These are phyloP conservation scores for Tinea trinotella DNA, from an alignment of 2,888 invertebrate genomes.

Conservation along the genomic window DNA sequence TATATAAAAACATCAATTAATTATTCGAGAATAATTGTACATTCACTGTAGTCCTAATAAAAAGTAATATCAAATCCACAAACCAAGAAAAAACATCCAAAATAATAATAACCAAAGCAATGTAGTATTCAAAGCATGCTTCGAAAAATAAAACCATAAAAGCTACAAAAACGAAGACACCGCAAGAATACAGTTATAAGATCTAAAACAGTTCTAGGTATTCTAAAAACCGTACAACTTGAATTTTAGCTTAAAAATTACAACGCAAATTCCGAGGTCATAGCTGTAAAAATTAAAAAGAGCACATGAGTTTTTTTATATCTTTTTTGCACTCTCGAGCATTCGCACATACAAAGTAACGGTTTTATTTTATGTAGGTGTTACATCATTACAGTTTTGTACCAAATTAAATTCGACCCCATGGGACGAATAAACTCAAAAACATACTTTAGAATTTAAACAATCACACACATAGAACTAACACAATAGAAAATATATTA, in stretches of 20 bases:
- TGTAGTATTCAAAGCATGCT: background rate
- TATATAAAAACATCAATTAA: too few relatives aligned
- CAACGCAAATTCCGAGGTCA: conserved; percentile 14
- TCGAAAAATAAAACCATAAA: background rate
- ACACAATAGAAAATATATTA: too few relatives aligned
- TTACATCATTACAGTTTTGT: background rate
- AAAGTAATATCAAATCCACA: too few relatives aligned
- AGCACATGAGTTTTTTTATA: conserved; percentile 28
- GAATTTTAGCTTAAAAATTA: background rate
- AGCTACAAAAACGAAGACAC: background rate
- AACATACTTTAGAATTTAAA: too few relatives aligned
- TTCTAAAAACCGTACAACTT: background rate
- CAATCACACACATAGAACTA: too few relatives aligned
- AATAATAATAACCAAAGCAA: background rate
- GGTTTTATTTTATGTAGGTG: background rate
- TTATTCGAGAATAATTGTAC: too few relatives aligned
- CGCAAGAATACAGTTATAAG: background rate
- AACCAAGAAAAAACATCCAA: background rate
- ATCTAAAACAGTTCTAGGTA: background rate
- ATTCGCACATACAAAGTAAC: conserved; percentile 12
- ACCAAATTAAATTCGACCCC: background rate
- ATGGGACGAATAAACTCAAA: background rate
- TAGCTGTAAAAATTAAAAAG: conserved; percentile 44
- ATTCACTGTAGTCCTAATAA: too few relatives aligned
- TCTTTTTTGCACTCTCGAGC: conserved; percentile 31